A percentile compares a stretch with the other conserved stretches of the same genome.
Evolutionary conservation across 2,113 vertebrate genomes (phyloP).

Genomic region (Anhinga anhinga): DNA sequence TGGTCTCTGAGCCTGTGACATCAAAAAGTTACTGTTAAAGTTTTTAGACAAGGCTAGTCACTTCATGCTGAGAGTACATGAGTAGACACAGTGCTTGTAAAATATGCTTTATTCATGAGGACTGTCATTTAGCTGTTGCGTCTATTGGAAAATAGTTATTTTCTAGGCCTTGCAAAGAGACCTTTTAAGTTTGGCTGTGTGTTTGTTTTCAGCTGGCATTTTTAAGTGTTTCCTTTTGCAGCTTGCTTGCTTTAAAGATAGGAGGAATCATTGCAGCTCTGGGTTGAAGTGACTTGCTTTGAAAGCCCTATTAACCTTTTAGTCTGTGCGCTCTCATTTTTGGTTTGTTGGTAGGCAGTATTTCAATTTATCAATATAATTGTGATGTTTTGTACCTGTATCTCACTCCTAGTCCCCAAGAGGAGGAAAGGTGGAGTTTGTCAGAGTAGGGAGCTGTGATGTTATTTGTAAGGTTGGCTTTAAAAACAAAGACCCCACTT

Average conservation of each 20-base stretch:
- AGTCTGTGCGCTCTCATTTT: too few relatives aligned
- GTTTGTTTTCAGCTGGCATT: not conserved
- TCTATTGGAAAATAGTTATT: not conserved
- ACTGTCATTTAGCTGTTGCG: not conserved
- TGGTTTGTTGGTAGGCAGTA: not conserved
- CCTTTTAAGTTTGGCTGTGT: not conserved
- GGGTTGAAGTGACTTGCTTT: not conserved
- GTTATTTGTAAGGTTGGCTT: not conserved
- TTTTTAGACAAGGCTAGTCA: not conserved
- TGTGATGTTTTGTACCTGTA: rapidly evolving
- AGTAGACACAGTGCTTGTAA: not conserved
- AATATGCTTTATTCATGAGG: not conserved
- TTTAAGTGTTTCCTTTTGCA: not conserved
- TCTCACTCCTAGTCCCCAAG: not conserved
- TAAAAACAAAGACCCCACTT: not conserved
- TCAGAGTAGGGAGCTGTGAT: not conserved
- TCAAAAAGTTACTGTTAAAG: not conserved
- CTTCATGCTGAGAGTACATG: not conserved
- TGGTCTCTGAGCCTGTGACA: not conserved
- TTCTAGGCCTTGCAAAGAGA: not conserved
- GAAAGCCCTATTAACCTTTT: not conserved
- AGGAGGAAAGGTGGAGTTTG: not conserved
- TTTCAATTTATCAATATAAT: not conserved
- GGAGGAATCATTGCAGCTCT: not conserved
- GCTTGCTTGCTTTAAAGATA: not conserved